Conservation (phyloP, 2,888 invertebrate genomes). For the Spodoptera exigua region DNA sequence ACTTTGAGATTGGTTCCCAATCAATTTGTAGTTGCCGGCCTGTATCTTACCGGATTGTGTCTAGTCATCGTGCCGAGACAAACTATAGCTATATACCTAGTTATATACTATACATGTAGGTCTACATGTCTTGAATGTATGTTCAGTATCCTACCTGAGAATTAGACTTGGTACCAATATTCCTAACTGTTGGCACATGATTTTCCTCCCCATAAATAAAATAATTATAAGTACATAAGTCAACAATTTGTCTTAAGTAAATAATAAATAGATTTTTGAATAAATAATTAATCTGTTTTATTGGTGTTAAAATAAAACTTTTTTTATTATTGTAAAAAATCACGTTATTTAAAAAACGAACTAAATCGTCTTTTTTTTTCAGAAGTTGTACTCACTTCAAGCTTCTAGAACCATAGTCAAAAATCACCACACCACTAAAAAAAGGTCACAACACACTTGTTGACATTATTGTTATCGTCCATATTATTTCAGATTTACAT, state of each 20-base stretch:
- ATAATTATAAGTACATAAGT: too few species aligned
- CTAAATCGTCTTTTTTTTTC: too few species aligned
- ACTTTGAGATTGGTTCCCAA: constrained; percentile 5
- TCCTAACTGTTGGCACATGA: neutral
- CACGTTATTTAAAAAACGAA: too few species aligned
- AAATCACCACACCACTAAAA: constrained; percentile 7
- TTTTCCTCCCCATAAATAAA: too few species aligned
- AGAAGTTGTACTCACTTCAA: neutral
- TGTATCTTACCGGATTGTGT: constrained; percentile 19
- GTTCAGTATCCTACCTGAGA: constrained; percentile 4
- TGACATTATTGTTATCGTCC: constrained; percentile 54
- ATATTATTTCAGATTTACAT: constrained; percentile 70
- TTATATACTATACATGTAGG: too few species aligned
- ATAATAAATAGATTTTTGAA: too few species aligned
- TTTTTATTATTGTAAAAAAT: too few species aligned
- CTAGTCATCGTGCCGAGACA: constrained; percentile 5
- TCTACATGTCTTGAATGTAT: constrained; percentile 25
- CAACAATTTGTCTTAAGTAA: too few species aligned
- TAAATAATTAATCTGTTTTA: too few species aligned
- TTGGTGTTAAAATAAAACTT: too few species aligned
- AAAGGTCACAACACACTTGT: constrained; percentile 59
- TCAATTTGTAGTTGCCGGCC: constrained; percentile 5
- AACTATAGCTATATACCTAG: too few species aligned
- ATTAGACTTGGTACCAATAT: neutral
- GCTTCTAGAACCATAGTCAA: neutral